Evolutionary conservation across 2,888 invertebrate species (phyloP), one percentile per base, ranked within the genome.

Genomic region (Spilarctia lutea): DNA sequence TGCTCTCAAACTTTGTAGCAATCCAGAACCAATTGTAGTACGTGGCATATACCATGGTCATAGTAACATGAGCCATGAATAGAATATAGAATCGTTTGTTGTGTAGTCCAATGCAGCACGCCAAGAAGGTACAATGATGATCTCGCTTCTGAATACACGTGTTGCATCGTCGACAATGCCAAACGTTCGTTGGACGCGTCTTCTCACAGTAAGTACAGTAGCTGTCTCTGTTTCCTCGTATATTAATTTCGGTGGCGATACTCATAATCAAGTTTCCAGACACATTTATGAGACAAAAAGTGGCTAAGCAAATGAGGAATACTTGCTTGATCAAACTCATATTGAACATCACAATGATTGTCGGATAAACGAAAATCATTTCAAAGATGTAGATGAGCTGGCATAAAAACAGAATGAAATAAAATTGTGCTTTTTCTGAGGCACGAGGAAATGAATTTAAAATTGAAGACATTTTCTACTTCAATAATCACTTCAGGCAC

Each of bases 131-230:
- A 88, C 99, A 98, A 88, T 98, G 98, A 91, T 98, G 98, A 87
- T 98, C 99, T 77, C 99, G 95, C 86, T 97, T 97, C 8, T 97
- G 87, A 73, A 99, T 97, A 89, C 99, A 99, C 0, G 96, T 95
- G 71, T 97, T 96, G 91, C 99, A 99, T 0, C 94, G 96, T 63
- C 95, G 95, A 87, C 99, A 99, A 89, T 99, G 99, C 97, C 98
- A 98, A 2, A 98, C 97, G 63, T 98, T 96, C 1, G 97, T 97
- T 0, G 98, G 98, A 7, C 97, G 96, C 8, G 96, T 75, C 30
- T 96, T 93, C 85, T 97, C 97, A 90, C 99, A 99, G 0, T 93
- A 88, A 0, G 97, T 91, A 91, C 99, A 99, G 88, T 97, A 97
- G 74, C 96, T 81, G 2, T 87, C 87, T 11, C 85, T 78, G 3